These are phyloP conservation scores for Pogonocichla stellata DNA, from an alignment of 2,113 vertebrate genomes.

Conservation along the genomic window DNA sequence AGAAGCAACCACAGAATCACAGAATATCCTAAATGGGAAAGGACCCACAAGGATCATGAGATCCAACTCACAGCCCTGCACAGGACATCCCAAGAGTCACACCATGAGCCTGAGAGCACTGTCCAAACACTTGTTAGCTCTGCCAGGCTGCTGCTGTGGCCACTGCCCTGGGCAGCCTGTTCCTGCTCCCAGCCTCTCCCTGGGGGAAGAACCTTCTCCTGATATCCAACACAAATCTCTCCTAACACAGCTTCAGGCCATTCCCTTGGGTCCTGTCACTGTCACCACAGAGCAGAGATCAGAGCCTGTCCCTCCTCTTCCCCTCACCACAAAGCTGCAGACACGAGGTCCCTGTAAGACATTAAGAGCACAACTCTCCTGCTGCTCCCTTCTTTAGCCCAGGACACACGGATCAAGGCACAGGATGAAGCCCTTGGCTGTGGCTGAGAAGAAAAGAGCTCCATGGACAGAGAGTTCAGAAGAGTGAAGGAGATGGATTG, in stretches of 20 bases:
- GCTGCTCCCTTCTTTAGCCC: not conserved
- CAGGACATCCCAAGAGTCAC: not conserved
- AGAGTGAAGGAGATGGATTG: not conserved
- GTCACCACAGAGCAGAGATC: not conserved
- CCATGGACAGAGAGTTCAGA: not conserved
- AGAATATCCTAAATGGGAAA: not conserved
- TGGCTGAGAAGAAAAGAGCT: not conserved
- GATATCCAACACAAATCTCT: not conserved
- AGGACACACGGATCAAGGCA: not conserved
- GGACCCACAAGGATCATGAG: no score
- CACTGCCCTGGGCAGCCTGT: not conserved
- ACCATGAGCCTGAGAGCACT: not conserved
- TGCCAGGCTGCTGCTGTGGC: not conserved
- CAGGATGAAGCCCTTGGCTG: not conserved
- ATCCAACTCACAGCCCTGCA: not conserved
- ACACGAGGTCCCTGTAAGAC: not conserved
- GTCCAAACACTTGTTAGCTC: not conserved
- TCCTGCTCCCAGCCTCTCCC: not conserved
- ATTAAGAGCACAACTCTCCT: not conserved
- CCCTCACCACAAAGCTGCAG: not conserved
- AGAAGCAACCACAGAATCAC: not conserved
- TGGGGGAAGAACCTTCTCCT: not conserved
- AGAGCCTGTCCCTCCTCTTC: not conserved
- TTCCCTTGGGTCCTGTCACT: not conserved
- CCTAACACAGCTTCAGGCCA: not conserved